Evolutionary conservation across 2,888 invertebrate species (phyloP).

Genomic region (Leptopilina syphax): DNA sequence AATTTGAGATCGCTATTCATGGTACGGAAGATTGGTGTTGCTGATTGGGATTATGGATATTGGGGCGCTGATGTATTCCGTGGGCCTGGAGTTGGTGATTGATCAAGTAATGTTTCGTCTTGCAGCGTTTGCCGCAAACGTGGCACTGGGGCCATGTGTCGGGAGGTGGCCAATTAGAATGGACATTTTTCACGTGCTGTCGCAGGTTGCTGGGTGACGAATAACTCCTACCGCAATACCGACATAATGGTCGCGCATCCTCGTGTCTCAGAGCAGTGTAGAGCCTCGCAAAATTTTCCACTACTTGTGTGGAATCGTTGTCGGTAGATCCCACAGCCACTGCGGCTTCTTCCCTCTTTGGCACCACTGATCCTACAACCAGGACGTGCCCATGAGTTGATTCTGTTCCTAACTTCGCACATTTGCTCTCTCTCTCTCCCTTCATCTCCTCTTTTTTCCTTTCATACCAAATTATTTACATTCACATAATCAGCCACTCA

Average conservation of each 20-base stretch:
- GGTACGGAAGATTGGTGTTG: constrained; percentile 61
- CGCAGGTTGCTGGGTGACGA: constrained; percentile 86
- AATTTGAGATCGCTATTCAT: constrained; percentile 62
- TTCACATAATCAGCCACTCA: too few relatives aligned
- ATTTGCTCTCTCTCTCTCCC: constrained; percentile 46
- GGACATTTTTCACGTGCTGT: constrained; percentile 88
- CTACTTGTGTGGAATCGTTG: constrained; percentile 67
- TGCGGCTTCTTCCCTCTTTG: constrained; percentile 72
- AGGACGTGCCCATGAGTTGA: constrained; percentile 72
- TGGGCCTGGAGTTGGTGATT: constrained; percentile 87
- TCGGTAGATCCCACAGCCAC: constrained; percentile 54
- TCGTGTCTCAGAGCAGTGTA: constrained; percentile 73
- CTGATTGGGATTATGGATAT: constrained; percentile 70
- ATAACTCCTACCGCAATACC: constrained; percentile 85
- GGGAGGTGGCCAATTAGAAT: constrained; percentile 83
- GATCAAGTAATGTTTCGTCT: constrained; percentile 87
- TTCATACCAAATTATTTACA: constrained; percentile 31
- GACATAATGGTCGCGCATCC: constrained; percentile 81
- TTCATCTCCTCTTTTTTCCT: constrained; percentile 64
- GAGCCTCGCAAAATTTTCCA: constrained; percentile 74
- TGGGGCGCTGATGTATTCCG: constrained; percentile 85
- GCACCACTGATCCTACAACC: constrained; percentile 76
- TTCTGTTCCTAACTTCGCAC: constrained; percentile 26
- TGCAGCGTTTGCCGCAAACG: constrained; percentile 86
- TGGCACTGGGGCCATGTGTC: constrained; percentile 86